Conservation (phyloP, 2,113 vertebrate genomes). For the Solenodon paradoxus region DNA sequence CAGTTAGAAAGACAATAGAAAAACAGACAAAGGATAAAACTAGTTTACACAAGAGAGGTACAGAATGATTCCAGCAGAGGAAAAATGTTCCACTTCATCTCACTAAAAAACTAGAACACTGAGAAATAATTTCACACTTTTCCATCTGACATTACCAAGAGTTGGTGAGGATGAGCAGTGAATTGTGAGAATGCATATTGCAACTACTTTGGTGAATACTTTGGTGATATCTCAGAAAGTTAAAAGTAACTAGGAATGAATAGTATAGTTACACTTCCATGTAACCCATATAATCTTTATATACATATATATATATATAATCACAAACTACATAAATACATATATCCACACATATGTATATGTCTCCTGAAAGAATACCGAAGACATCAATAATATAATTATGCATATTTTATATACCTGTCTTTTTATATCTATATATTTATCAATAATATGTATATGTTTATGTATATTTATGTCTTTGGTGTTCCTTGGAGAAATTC, state of each 20-base stretch:
- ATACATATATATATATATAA: too few species aligned
- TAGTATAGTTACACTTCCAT: neutral
- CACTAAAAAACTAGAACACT: neutral
- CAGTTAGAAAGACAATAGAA: neutral
- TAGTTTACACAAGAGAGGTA: neutral
- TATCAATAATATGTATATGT: neutral
- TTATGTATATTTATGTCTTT: neutral
- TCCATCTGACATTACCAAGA: neutral
- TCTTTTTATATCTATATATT: too few species aligned
- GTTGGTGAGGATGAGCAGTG: neutral
- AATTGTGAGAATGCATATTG: neutral
- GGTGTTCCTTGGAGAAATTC: slow-evolving; percentile 12
- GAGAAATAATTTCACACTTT: neutral
- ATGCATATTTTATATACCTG: too few species aligned
- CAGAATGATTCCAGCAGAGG: neutral
- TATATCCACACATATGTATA: too few species aligned
- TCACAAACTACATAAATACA: too few species aligned
- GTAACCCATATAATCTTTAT: too few species aligned
- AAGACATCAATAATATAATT: too few species aligned
- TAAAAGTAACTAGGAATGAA: neutral
- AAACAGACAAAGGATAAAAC: neutral
- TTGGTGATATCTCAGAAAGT: neutral
- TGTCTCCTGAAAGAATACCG: too few species aligned
- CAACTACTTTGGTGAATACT: neutral
- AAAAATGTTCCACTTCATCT: neutral